phyloP scores from a whole-genome alignment of 2,113 vertebrate species.

The Corynorhinus townsendii region DNA sequence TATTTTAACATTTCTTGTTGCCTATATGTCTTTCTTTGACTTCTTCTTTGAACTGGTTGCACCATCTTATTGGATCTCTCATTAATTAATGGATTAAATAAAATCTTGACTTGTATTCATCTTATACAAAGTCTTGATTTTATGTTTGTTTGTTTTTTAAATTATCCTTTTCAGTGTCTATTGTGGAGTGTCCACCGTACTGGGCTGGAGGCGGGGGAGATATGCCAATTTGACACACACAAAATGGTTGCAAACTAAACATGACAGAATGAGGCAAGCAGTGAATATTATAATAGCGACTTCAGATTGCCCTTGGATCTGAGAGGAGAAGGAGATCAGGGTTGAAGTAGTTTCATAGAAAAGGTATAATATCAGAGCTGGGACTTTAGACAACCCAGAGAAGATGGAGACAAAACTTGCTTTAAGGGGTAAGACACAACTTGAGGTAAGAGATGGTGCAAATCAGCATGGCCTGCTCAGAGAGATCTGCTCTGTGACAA shows the following conservation, averaged over 20 bases:
- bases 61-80: background rate
- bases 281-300: background rate
- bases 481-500: background rate
- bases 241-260: background rate
- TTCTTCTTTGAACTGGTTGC: slow-evolving; percentile 6
- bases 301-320: background rate
- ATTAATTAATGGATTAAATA: slow-evolving; percentile 13
- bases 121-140: slow-evolving; percentile 23
- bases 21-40: background rate
- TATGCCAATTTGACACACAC: background rate
- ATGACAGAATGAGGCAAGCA: background rate
- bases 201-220: background rate
- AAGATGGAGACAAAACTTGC: background rate
- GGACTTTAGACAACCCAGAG: background rate
- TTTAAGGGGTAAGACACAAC: background rate
- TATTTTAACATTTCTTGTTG: background rate
- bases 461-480: background rate
- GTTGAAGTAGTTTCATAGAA: background rate
- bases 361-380: background rate
- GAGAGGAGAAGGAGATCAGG: background rate
- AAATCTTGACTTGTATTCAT: slow-evolving; percentile 19
- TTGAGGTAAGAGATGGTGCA: background rate
- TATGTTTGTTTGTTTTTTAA: background rate
- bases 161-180: background rate
- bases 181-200: background rate